Base-by-base conservation (phyloP, 2,797 vertebrate species). In the Arctocebus calabarensis region DNA sequence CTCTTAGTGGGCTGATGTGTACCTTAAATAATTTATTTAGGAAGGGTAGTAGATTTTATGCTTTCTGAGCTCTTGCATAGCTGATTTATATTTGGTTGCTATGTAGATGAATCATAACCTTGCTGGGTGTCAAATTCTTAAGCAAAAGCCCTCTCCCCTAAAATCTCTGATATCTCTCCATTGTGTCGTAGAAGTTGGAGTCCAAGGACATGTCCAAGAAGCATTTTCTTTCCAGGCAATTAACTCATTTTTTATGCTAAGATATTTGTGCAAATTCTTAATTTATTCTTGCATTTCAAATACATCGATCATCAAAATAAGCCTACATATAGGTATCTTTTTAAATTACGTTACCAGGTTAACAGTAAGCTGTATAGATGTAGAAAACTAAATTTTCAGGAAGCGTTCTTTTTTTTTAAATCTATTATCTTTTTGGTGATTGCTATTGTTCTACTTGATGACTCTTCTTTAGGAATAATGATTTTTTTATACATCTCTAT, bases 201-300 rank as follows among this genome's bases (percentile, higher is more conserved):
- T 17, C 40, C 57, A 71, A 79, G 45, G 27, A 40, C 29, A 71
- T 70, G 29, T 37, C 59, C 55, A n/a, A 59, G 29, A 81, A 92
- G 48, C 7, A 17, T 52, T 94, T 70, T 77, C 70, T 92, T 75
- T 37, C 34, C n/a, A n/a, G 73, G 25, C 8, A 14, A 10, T 78
- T 52, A 61, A 73, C 19, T 43, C 34, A 57, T 2, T n/a, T 79
- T 94, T 91, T 91, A 61, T 68, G 19, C 22, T 14, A 83, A 75
- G 45, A 32, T 16, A 1, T 92, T 82, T 91, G 37, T 17, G 70
- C 25, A 84, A 55, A 5, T 34, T 88, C 82, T 71, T 74, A 66
- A 66, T 73, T 92, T 59, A 55, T 83, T 66, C 61, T 91, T 93
- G 32, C 40, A 57, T 93, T 89, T 89, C 45, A 84, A 75, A 88